These are phyloP conservation scores for Dysdera silvatica DNA, from an alignment of 1,140 invertebrate species.

Conservation along the genomic window DNA sequence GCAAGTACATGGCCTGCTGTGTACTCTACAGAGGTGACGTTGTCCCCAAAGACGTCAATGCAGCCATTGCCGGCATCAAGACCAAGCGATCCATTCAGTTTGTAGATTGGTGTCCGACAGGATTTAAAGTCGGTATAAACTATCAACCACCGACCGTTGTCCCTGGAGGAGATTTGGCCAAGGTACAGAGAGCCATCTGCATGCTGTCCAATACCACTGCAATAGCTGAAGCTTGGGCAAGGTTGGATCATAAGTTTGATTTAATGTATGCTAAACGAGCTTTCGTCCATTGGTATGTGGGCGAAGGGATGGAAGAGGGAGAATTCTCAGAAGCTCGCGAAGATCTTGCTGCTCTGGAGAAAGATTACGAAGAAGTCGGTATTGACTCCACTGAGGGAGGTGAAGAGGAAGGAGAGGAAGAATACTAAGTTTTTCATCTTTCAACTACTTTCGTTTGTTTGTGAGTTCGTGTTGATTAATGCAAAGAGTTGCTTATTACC, in stretches of 20 bases:
- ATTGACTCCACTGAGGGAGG: slow-evolving; percentile 52
- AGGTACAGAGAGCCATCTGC: slow-evolving; percentile 51
- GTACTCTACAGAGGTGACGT: slow-evolving; percentile 27
- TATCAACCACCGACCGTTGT: slow-evolving; percentile 54
- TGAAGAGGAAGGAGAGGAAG: slow-evolving; percentile 43
- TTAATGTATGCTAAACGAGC: slow-evolving; percentile 68
- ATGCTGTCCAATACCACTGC: slow-evolving; percentile 75
- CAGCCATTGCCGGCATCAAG: slow-evolving; percentile 29
- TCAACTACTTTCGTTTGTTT: too few relatives aligned
- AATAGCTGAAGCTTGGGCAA: slow-evolving; percentile 62
- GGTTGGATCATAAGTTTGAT: slow-evolving; percentile 61
- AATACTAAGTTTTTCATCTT: slow-evolving; percentile 37
- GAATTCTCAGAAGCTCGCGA: slow-evolving; percentile 79
- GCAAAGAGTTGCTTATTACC: too few relatives aligned
- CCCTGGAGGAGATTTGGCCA: slow-evolving; percentile 53
- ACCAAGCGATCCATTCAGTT: slow-evolving; percentile 61
- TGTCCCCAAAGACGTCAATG: slow-evolving; percentile 29
- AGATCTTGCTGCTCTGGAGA: slow-evolving; percentile 72
- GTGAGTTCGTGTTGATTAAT: too few relatives aligned
- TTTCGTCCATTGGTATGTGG: slow-evolving; percentile 78
- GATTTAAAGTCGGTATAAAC: slow-evolving; percentile 57
- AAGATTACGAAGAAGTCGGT: slow-evolving; percentile 74
- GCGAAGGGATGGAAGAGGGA: slow-evolving; percentile 77
- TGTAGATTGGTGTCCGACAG: slow-evolving; percentile 85
- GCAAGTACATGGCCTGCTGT: slow-evolving; percentile 30